These are phyloP conservation scores for Galendromus occidentalis DNA, from an alignment of 1,140 invertebrate species.

Conservation along the genomic window DNA sequence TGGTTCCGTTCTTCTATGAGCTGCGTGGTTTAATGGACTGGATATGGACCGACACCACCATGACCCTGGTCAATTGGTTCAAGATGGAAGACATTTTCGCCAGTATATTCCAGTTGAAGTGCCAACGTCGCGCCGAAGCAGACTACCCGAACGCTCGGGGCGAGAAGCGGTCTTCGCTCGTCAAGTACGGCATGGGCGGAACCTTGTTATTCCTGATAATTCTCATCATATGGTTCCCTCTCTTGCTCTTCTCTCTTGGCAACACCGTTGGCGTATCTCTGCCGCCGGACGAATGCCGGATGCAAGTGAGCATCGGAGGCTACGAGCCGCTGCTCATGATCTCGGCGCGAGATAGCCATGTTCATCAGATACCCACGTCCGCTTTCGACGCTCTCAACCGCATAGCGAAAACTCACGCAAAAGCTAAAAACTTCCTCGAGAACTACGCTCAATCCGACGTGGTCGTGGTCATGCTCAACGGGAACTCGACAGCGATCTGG, in stretches of 20 bases:
- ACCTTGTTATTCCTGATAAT: constrained; percentile 56
- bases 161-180: constrained; percentile 48
- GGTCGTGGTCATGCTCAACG: constrained; percentile 51
- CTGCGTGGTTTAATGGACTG: constrained; percentile 92
- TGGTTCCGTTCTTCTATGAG: constrained; percentile 89
- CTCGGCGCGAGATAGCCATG: constrained; percentile 49
- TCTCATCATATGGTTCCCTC: constrained; percentile 83
- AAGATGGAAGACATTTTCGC: constrained; percentile 99
- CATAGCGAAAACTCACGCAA: constrained; percentile 33
- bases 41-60: constrained; percentile 98
- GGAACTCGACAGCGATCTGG: constrained; percentile 71
- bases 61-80: constrained; percentile 94
- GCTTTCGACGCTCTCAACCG: constrained; percentile 21
- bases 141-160: constrained; percentile 79
- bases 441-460: constrained; percentile 71
- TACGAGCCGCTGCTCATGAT: constrained; percentile 63
- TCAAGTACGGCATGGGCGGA: constrained; percentile 81
- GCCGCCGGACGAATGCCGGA: constrained; percentile 57
- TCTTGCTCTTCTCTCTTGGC: constrained; percentile 84
- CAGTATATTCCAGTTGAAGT: constrained; percentile 86
- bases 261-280: constrained; percentile 76
- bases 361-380: constrained; percentile 22
- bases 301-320: constrained; percentile 62
- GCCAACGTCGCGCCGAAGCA: constrained; percentile 62
- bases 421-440: constrained; percentile 59